Percentiles rank a stretch among this genome's conserved stretches.
These are phyloP conservation scores for Halictus rubicundus DNA, from an alignment of 1,140 invertebrate genomes.

Conservation along the genomic window DNA sequence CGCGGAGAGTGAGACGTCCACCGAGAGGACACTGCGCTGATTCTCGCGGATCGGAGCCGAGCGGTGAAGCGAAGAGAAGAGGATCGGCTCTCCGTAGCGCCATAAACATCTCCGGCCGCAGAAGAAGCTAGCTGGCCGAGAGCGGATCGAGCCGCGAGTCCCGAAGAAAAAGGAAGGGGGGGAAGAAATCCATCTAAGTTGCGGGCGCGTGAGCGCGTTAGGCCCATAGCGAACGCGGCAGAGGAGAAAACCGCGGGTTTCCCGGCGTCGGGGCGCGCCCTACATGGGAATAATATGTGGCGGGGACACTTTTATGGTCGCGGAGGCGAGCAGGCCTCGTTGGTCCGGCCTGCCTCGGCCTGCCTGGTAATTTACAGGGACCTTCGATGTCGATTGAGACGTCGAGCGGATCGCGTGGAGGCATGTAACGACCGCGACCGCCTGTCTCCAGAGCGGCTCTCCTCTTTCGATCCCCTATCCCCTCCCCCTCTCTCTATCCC, in stretches of 20 bases:
- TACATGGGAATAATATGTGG: slow-evolving; percentile 51
- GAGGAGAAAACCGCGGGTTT: slow-evolving; percentile 36
- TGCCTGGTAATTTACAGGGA: slow-evolving; percentile 51
- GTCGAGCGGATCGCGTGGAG: slow-evolving; percentile 68
- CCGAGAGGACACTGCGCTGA: not conserved
- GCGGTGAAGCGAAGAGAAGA: too few species aligned
- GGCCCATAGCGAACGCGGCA: not conserved
- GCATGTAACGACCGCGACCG: slow-evolving; percentile 56
- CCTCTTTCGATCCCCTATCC: slow-evolving; percentile 17
- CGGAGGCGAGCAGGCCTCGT: slow-evolving; percentile 20
- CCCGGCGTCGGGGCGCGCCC: slow-evolving; percentile 13
- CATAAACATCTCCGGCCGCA: slow-evolving; percentile 13
- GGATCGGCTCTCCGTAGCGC: not conserved
- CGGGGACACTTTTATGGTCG: slow-evolving; percentile 46
- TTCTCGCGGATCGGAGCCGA: too few species aligned
- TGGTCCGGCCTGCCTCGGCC: not conserved
- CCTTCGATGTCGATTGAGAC: slow-evolving; percentile 66
- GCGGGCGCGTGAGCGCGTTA: not conserved
- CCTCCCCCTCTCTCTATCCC: too few species aligned
- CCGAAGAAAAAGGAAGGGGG: not conserved
- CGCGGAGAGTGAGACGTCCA: not conserved
- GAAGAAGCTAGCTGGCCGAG: not conserved
- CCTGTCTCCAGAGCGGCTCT: slow-evolving; percentile 27
- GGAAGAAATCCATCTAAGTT: slow-evolving; percentile 9
- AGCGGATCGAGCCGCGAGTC: not conserved